phyloP scores from a whole-genome alignment of 2,888 invertebrate genomes.

The Morpho helenor region DNA sequence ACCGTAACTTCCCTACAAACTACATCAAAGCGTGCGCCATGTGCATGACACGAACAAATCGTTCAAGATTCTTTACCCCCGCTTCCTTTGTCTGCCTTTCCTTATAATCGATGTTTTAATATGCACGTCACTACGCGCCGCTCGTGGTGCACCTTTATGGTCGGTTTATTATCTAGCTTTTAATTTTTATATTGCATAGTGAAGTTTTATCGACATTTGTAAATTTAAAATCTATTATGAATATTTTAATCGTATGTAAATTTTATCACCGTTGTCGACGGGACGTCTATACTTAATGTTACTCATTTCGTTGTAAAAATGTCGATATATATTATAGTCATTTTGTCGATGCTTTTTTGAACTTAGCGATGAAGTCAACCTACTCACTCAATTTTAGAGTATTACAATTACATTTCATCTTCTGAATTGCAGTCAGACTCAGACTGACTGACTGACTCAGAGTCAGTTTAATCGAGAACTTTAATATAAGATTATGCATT shows the following conservation, averaged over 20 bases:
- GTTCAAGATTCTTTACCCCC: constrained; percentile 26
- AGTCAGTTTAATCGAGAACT: too few species aligned
- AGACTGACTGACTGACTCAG: too few species aligned
- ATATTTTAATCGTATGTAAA: neutral
- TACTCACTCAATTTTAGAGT: neutral
- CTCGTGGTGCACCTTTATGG: constrained; percentile 20
- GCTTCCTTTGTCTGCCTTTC: constrained; percentile 26
- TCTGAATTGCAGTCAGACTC: too few species aligned
- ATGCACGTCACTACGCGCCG: constrained; percentile 28
- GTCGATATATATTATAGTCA: too few species aligned
- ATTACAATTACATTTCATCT: neutral
- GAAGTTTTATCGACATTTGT: constrained; percentile 7
- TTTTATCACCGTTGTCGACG: neutral
- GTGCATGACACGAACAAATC: constrained; percentile 27
- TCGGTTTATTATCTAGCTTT: constrained; percentile 22
- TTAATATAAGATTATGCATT: too few species aligned
- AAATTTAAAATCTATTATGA: neutral
- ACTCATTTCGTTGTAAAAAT: neutral
- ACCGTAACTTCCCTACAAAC: constrained; percentile 20
- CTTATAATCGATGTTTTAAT: constrained; percentile 31
- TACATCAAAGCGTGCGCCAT: constrained; percentile 23
- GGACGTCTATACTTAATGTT: neutral
- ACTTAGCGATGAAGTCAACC: neutral
- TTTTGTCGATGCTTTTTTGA: too few species aligned
- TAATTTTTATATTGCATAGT: constrained; percentile 17